Evolutionary conservation across 2,888 invertebrate genomes (phyloP).

Genomic region (Bombylius discolor): DNA sequence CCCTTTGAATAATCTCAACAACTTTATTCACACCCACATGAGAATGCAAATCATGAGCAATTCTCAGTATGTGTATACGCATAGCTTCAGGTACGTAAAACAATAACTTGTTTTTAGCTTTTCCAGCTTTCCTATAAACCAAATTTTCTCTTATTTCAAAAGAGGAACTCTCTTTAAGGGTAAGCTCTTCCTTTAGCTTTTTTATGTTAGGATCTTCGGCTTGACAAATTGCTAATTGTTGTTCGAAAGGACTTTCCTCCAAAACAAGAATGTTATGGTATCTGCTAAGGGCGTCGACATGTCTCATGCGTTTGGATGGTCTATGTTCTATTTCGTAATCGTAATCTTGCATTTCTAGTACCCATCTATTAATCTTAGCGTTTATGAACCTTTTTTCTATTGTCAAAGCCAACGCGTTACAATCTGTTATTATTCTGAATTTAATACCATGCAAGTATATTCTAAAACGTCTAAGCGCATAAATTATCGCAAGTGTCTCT

Average conservation of each 20-base stretch:
- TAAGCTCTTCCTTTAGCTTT: neutral
- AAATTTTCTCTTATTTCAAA: conserved; percentile 5
- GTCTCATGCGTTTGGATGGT: no score
- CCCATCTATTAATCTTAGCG: no score
- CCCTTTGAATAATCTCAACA: conserved; percentile 10
- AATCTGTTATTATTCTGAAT: conserved; percentile 20
- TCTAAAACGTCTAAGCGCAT: conserved; percentile 18
- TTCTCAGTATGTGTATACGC: neutral
- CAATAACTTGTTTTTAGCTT: neutral
- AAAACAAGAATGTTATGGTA: conserved; percentile 4
- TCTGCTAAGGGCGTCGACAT: no score
- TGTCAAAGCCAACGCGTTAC: conserved; percentile 15
- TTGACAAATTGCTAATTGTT: conserved; percentile 6
- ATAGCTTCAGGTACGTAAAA: conserved; percentile 8
- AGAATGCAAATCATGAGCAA: neutral
- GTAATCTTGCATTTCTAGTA: no score
- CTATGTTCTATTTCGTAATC: no score
- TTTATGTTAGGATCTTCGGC: conserved; percentile 1
- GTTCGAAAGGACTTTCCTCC: conserved; percentile 10
- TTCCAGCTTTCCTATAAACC: conserved; percentile 2
- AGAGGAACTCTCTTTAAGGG: neutral
- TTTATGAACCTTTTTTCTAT: conserved; percentile 8
- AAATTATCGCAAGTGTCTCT: conserved; percentile 19
- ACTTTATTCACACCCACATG: conserved; percentile 8
- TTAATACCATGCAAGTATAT: conserved; percentile 17